Evolutionary conservation across 2,888 invertebrate genomes (phyloP).

Genomic region (Amiota minor): DNA sequence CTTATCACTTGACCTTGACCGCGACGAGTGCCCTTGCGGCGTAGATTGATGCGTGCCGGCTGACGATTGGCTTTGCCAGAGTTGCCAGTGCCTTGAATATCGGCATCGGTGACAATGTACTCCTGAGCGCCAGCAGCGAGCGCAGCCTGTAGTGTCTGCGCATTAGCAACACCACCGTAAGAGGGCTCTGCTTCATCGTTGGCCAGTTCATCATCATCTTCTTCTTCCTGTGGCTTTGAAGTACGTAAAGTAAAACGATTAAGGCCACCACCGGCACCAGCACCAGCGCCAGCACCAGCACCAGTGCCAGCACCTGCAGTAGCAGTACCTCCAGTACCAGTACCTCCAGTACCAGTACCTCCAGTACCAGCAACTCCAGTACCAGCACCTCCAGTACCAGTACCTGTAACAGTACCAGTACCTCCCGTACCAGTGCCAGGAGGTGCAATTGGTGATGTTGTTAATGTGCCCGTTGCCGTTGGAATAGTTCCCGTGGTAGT

Average conservation of each 20-base stretch:
- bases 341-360: conserved; percentile 28
- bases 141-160: conserved; percentile 56
- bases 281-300: conserved; percentile 29
- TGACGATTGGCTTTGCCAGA: conserved; percentile 49
- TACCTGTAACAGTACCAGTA: not conserved
- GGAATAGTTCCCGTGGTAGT: conserved; percentile 55
- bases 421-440: conserved; percentile 26
- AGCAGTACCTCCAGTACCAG: conserved; percentile 33
- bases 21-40: conserved; percentile 57
- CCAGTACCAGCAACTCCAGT: conserved; percentile 15
- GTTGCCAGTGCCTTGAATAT: conserved; percentile 49
- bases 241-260: not conserved
- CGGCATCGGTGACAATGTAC: conserved; percentile 58
- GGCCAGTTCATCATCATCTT: not conserved
- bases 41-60: conserved; percentile 52
- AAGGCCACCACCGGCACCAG: conserved; percentile 1
- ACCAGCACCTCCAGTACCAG: conserved; percentile 33
- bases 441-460: conserved; percentile 44
- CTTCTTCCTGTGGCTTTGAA: conserved; percentile 33
- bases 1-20: conserved; percentile 61
- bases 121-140: conserved; percentile 59
- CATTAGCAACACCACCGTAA: conserved; percentile 45
- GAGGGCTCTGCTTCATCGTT: conserved; percentile 45
- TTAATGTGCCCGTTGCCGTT: conserved; percentile 51
- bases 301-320: conserved; percentile 15